Conservation (phyloP, 2,888 invertebrate genomes). For the Meloe dianella region DNA sequence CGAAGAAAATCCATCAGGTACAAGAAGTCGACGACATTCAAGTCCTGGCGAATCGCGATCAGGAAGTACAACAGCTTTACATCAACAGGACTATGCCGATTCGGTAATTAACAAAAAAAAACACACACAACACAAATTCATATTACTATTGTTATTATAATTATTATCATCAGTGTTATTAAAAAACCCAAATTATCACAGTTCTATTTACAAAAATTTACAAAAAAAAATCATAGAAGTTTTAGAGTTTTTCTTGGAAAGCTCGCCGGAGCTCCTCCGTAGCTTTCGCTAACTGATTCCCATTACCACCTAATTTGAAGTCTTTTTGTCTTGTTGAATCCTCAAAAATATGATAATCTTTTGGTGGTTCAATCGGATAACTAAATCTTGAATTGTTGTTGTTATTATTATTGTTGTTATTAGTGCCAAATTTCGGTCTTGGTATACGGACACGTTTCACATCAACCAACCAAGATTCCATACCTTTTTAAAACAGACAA, state of each 20-base stretch:
- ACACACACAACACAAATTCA: too few species aligned
- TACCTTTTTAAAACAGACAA: conserved; percentile 50
- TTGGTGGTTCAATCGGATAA: conserved; percentile 76
- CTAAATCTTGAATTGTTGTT: conserved; percentile 52
- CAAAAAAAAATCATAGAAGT: not conserved
- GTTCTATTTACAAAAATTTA: conserved; percentile 2
- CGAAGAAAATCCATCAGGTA: conserved; percentile 68
- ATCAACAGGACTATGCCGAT: conserved; percentile 67
- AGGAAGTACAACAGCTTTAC: conserved; percentile 69
- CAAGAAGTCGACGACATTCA: conserved; percentile 67
- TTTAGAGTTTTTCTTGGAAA: conserved; percentile 78
- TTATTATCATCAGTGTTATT: not conserved
- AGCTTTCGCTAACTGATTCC: conserved; percentile 67
- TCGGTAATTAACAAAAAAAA: conserved; percentile 60
- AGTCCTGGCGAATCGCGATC: conserved; percentile 74
- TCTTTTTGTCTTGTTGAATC: conserved; percentile 62
- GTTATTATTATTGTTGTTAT: conserved; percentile 52
- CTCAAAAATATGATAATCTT: conserved; percentile 72
- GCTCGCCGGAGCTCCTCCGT: conserved; percentile 79
- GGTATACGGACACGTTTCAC: conserved; percentile 84
- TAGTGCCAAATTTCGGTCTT: conserved; percentile 79
- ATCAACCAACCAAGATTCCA: conserved; percentile 87
- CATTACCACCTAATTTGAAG: conserved; percentile 60
- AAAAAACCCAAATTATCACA: conserved; percentile 3
- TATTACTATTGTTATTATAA: not conserved